Evolutionary conservation across 2,113 vertebrate species (phyloP).

Genomic region (Lasiurus cinereus): DNA sequence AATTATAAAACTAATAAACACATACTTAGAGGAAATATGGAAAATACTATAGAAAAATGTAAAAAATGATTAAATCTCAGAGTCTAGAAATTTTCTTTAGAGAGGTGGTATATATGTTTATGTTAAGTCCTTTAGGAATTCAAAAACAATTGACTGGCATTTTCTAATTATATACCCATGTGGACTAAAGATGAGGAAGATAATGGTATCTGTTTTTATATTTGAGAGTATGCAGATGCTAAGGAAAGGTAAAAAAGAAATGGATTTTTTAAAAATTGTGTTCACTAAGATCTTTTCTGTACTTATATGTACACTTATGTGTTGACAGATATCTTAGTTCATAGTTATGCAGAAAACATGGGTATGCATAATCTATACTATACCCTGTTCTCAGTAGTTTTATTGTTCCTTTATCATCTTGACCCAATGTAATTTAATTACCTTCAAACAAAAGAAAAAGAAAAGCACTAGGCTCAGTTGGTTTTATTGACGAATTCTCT

Average conservation of each 20-base stretch:
- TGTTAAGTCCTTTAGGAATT: slow-evolving; percentile 47
- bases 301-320: not conserved
- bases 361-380: not conserved
- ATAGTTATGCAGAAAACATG: not conserved
- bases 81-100: slow-evolving; percentile 29
- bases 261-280: not conserved
- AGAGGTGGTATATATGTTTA: not conserved
- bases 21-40: not conserved
- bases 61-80: not conserved
- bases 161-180: slow-evolving; percentile 18
- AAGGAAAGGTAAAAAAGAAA: not conserved
- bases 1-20: slow-evolving; percentile 31
- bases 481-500: slow-evolving; percentile 37
- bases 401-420: not conserved
- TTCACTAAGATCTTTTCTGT: not conserved
- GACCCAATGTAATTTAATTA: not conserved
- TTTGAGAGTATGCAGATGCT: not conserved
- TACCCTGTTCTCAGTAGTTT: slow-evolving; percentile 8
- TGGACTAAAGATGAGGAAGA: not conserved
- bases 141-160: not conserved
- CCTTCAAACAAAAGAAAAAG: not conserved
- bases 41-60: slow-evolving; percentile 10
- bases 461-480: not conserved
- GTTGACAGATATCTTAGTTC: not conserved
- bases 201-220: not conserved